Evolutionary conservation across 2,113 vertebrate genomes (phyloP).

Genomic region (Coregonus clupeaformis): DNA sequence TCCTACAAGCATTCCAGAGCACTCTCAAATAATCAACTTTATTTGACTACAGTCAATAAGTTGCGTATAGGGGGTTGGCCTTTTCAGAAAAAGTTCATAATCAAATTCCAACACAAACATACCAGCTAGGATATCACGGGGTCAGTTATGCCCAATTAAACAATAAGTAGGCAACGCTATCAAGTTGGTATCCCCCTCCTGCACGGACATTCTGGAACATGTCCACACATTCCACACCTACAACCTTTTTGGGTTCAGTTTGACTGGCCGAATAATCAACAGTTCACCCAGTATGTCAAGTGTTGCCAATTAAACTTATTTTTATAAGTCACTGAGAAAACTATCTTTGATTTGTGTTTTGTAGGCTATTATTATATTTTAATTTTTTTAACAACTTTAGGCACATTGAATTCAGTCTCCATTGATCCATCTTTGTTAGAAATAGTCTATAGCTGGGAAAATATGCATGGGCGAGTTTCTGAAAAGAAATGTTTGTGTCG

Average conservation of each 20-base stretch:
- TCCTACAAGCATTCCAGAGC: background rate
- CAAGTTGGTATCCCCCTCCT: background rate
- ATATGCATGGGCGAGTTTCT: conserved; percentile 21
- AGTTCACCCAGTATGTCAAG: background rate
- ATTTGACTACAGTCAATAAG: background rate
- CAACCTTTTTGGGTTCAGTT: background rate
- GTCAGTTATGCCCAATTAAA: conserved; percentile 28
- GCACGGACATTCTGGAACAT: too few species aligned
- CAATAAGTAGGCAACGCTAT: conserved; percentile 13
- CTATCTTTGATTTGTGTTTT: background rate
- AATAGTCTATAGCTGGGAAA: conserved; percentile 10
- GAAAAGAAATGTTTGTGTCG: conserved; percentile 44
- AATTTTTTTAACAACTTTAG: background rate
- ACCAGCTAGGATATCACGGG: background rate
- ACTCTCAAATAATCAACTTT: background rate
- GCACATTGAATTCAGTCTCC: background rate
- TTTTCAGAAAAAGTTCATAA: background rate
- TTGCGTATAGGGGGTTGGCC: background rate
- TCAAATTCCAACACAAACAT: conserved; percentile 20
- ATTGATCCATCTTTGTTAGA: background rate
- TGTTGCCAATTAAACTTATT: background rate
- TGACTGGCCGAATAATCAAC: background rate
- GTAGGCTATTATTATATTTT: too few species aligned
- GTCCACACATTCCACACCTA: background rate
- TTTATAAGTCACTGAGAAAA: background rate